Evolutionary conservation across 1,140 invertebrate genomes (phyloP), one percentile per base, ranked within the genome.

Genomic region (Drosophila pseudoobscura): DNA sequence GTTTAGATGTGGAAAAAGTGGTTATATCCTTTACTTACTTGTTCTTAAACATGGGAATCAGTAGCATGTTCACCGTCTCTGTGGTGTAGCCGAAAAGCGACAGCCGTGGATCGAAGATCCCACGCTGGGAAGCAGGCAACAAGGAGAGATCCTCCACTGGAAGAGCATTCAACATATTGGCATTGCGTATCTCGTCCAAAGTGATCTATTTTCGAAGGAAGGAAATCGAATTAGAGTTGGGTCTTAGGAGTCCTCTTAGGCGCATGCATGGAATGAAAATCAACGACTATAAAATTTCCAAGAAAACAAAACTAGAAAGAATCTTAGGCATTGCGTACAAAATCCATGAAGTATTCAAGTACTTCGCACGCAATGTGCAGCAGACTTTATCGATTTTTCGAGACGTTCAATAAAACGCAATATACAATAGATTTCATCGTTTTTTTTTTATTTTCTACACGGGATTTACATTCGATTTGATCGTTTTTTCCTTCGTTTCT

Each of bases 31-130:
- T 1, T 11, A 71, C 74, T 66, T 77, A 91, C 90, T 98, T 98
- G 69, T 97, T 98, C 84, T 96, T 95, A 69, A 99, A 95, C 98
- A 99, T 99, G 2, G 98, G 98, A 50, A 99, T 90, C 11, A 99
- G 92, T 11, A 99, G 93, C 93, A 99, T 94, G 80, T 97, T 97
- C 83, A 99, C 96, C 3, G 97, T 98, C 92, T 99, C 99, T 43
- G 98, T 95, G 6, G 97, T 99, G 92, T 98, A 99, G 43, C 97
- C 97, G 90, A 97, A 99, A 31, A 99, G 93, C 3, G 96, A 94
- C 2, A 99, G 93, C 22, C 98, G 93, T 53, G 96, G 95, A 91
- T 99, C 98, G 5, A 92, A 94, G 91, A 93, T 93, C 78, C 96
- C 95, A 87, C 91, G 94, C 26, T 80, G 78, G 2, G 69, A 68